Percentiles rank a stretch among this genome's conserved stretches.
Evolutionary conservation across 2,113 vertebrate genomes (phyloP).

Genomic region (Phalacrocorax carbo): DNA sequence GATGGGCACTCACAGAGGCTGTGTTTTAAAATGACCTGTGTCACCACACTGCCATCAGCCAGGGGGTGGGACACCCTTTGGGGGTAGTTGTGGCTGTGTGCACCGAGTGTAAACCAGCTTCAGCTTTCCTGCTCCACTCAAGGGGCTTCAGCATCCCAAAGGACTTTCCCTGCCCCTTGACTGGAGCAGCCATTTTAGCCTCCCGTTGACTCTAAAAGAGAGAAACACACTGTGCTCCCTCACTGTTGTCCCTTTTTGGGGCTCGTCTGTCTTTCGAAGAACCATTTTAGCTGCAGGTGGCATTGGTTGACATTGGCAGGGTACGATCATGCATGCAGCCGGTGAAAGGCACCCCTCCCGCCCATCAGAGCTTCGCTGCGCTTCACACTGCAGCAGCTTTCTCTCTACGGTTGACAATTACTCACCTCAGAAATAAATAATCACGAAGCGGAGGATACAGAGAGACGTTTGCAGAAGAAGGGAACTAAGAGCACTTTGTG

Average conservation of each 20-base stretch:
- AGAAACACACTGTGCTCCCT: neutral
- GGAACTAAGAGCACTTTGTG: neutral
- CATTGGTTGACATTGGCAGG: conserved; percentile 25
- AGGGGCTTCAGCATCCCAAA: neutral
- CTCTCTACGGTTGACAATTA: neutral
- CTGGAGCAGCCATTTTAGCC: neutral
- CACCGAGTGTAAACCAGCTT: accelerated
- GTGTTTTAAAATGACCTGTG: neutral
- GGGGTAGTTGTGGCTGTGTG: neutral
- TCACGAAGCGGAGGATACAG: neutral
- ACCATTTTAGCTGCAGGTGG: neutral
- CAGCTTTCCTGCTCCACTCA: neutral
- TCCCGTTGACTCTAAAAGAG: neutral
- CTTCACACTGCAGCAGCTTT: conserved; percentile 5
- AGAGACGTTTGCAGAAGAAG: neutral
- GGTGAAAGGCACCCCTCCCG: neutral
- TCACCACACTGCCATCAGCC: neutral
- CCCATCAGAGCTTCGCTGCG: accelerated
- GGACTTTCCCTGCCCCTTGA: neutral
- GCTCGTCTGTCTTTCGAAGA: neutral
- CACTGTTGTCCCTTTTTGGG: neutral
- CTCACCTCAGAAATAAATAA: conserved; percentile 16
- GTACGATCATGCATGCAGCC: neutral
- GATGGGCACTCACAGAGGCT: accelerated
- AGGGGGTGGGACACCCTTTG: neutral